phyloP scores from a whole-genome alignment of 2,113 vertebrate genomes.

The Actenoides hombroni region DNA sequence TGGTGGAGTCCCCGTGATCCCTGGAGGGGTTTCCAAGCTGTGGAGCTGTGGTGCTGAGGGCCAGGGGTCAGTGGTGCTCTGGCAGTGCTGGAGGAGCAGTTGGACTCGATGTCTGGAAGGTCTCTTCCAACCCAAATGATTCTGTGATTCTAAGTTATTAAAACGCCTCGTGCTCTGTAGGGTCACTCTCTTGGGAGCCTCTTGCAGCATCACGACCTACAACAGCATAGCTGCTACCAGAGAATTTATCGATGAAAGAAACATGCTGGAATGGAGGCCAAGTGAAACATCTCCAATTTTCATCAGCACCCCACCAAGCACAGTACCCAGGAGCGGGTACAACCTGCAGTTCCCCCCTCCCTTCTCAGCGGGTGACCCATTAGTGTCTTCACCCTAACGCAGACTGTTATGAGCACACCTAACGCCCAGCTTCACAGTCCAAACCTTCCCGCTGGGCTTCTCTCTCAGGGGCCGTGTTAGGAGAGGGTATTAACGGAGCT shows the following conservation, averaged over 20 bases:
- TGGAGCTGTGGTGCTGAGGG: no score
- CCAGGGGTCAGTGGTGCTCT: no score
- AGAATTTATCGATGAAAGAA: neutral
- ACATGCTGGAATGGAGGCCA: neutral
- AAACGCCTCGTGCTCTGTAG: neutral
- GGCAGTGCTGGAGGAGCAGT: no score
- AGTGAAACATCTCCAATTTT: neutral
- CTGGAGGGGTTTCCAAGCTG: no score
- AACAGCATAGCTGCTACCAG: neutral
- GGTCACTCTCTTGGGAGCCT: neutral
- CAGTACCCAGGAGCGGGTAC: neutral
- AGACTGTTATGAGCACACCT: neutral
- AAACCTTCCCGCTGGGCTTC: rapidly evolving
- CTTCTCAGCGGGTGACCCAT: neutral
- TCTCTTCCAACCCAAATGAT: neutral
- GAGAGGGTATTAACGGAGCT: neutral
- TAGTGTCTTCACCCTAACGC: neutral
- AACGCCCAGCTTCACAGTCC: neutral
- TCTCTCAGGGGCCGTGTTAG: neutral
- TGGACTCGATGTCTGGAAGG: no score
- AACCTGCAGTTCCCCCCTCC: rapidly evolving
- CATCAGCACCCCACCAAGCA: neutral
- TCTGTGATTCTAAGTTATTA: neutral
- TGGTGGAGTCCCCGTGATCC: no score
- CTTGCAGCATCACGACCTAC: neutral